Evolutionary conservation across 2,888 invertebrate genomes (phyloP).

Genomic region (Heliconius sara): DNA sequence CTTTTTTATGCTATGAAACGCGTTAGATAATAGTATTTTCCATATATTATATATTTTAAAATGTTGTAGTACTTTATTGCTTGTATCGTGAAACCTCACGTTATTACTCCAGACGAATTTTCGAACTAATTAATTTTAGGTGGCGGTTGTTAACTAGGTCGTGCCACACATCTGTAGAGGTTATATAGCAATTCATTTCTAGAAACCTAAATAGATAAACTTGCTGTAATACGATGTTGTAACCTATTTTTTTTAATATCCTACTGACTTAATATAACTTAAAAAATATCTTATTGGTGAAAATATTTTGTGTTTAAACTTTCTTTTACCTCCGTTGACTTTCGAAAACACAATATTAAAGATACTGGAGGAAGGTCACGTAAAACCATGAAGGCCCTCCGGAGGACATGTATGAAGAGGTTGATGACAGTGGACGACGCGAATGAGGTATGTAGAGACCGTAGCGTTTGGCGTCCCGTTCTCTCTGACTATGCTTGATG

Average conservation of each 20-base stretch:
- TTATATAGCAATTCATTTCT: slow-evolving; percentile 11
- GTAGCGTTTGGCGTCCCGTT: too few species aligned
- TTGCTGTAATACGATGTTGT: neutral
- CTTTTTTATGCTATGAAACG: neutral
- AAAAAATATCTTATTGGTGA: neutral
- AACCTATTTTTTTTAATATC: neutral
- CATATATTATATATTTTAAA: neutral
- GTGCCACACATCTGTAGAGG: slow-evolving; percentile 4
- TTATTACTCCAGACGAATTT: slow-evolving; percentile 20
- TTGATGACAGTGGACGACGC: too few species aligned
- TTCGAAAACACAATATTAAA: too few species aligned
- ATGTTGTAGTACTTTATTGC: slow-evolving; percentile 1
- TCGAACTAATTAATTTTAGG: slow-evolving; percentile 23
- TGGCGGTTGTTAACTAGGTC: slow-evolving; percentile 22
- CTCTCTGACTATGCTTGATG: too few species aligned
- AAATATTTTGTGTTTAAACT: neutral
- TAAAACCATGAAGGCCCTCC: too few species aligned
- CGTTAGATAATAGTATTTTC: neutral
- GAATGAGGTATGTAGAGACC: too few species aligned
- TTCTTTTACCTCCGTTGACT: too few species aligned
- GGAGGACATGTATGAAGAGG: too few species aligned
- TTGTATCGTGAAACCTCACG: slow-evolving; percentile 12
- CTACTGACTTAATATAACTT: neutral
- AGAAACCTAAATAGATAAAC: slow-evolving; percentile 13
- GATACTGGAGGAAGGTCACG: too few species aligned